These are phyloP conservation scores for Nomada flava DNA, from an alignment of 2,888 invertebrate species.

Conservation along the genomic window DNA sequence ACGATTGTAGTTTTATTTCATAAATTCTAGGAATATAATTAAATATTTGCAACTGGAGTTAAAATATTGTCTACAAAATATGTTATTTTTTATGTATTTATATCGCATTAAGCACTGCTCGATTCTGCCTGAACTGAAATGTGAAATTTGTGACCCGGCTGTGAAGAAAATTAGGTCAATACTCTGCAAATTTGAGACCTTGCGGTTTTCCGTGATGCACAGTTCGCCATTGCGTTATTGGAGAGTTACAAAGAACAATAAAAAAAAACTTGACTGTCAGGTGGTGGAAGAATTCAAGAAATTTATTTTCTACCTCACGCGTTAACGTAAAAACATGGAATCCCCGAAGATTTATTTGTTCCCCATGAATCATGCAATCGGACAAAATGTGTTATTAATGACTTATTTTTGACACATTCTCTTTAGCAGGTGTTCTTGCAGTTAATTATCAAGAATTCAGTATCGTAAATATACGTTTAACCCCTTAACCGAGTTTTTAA, in stretches of 20 bases:
- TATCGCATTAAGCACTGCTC: not conserved
- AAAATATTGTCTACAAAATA: not conserved
- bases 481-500: no score
- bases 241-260: not conserved
- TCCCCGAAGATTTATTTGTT: not conserved
- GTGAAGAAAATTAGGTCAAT: constrained; percentile 11
- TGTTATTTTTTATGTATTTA: not conserved
- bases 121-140: constrained; percentile 3
- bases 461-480: no score
- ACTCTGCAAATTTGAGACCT: constrained; percentile 17
- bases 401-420: not conserved
- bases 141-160: constrained; percentile 31
- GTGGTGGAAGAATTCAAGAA: constrained; percentile 31
- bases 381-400: not conserved
- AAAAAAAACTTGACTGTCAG: constrained; percentile 47
- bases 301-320: constrained; percentile 5
- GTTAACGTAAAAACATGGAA: not conserved
- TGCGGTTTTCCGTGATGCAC: constrained; percentile 12
- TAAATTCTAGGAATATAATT: no score
- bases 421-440: not conserved
- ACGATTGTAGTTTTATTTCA: no score
- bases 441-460: no score
- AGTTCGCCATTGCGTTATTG: not conserved
- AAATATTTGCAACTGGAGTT: no score
- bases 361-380: constrained; percentile 1